A percentile compares a stretch with the other conserved stretches of the same genome.
Evolutionary conservation across 1,140 invertebrate species (phyloP).

Genomic region (Tenebrio molitor): DNA sequence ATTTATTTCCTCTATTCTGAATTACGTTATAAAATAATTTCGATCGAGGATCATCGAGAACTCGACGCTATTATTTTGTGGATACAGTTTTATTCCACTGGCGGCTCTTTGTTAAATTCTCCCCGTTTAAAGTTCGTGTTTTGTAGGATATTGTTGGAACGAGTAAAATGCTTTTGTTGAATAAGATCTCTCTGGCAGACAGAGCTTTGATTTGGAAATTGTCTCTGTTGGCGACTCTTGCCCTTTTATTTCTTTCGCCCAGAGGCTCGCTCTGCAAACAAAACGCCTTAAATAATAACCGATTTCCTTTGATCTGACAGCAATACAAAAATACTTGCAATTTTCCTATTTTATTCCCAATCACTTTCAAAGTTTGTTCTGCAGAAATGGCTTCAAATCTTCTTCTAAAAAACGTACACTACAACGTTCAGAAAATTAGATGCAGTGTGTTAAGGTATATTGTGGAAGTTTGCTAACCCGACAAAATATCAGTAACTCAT

Average conservation of each 20-base stretch:
- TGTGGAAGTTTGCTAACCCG: neutral
- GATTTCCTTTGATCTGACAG: slow-evolving; percentile 13
- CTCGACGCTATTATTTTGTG: neutral
- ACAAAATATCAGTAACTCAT: neutral
- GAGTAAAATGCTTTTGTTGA: neutral
- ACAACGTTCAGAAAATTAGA: neutral
- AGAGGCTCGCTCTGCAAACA: slow-evolving; percentile 14
- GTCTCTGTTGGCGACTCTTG: slow-evolving; percentile 25
- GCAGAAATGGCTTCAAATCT: neutral
- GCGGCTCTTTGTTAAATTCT: neutral
- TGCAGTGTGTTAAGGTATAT: neutral
- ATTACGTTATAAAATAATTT: slow-evolving; percentile 23
- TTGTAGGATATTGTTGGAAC: slow-evolving; percentile 6
- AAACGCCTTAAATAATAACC: slow-evolving; percentile 20
- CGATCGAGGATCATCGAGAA: slow-evolving; percentile 13
- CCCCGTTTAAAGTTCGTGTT: neutral
- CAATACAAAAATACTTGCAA: too few relatives aligned
- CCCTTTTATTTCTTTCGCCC: slow-evolving; percentile 12
- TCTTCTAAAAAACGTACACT: too few relatives aligned
- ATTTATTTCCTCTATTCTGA: slow-evolving; percentile 32
- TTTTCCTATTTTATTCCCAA: too few relatives aligned
- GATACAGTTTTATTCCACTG: slow-evolving; percentile 7
- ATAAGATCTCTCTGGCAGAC: slow-evolving; percentile 25
- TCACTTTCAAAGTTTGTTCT: too few relatives aligned
- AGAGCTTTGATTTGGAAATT: slow-evolving; percentile 28